A percentile compares a stretch with the other conserved stretches of the same genome.
These are phyloP conservation scores for Tetragonula clypearis DNA, from an alignment of 1,140 invertebrate genomes.

Conservation along the genomic window DNA sequence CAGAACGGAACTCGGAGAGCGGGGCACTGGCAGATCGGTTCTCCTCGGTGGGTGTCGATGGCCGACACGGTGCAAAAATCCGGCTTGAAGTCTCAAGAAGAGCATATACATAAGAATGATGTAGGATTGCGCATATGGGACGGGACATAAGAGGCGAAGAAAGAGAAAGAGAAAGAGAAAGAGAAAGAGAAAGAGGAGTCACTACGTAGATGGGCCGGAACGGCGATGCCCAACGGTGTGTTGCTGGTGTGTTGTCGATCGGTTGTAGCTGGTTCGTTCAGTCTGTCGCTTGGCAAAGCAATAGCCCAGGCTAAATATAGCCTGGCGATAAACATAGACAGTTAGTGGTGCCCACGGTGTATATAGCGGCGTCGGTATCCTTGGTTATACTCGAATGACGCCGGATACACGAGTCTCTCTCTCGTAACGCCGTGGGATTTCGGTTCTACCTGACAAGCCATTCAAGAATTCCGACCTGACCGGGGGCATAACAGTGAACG, in stretches of 20 bases:
- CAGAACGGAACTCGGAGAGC: neutral
- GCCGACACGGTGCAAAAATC: neutral
- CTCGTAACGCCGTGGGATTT: slow-evolving; percentile 42
- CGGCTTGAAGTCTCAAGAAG: neutral
- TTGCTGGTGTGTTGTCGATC: slow-evolving; percentile 25
- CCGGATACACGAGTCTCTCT: slow-evolving; percentile 38
- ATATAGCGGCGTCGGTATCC: slow-evolving; percentile 64
- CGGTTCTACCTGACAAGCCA: slow-evolving; percentile 41
- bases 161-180: neutral
- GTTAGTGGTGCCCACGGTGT: slow-evolving; percentile 69
- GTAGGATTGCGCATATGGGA: slow-evolving; percentile 31
- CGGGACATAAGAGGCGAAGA: slow-evolving; percentile 3
- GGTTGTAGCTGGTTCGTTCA: slow-evolving; percentile 44
- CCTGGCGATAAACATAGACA: slow-evolving; percentile 74
- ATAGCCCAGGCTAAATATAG: slow-evolving; percentile 75
- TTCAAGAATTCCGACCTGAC: slow-evolving; percentile 33
- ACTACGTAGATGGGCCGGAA: slow-evolving; percentile 14
- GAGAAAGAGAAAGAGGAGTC: neutral
- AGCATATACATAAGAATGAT: neutral
- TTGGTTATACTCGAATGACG: slow-evolving; percentile 63
- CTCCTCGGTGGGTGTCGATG: slow-evolving; percentile 30
- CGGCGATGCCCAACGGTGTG: neutral
- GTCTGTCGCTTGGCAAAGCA: slow-evolving; percentile 72
- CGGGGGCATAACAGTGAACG: neutral
- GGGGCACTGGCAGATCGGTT: neutral